phyloP scores from a whole-genome alignment of 2,888 invertebrate genomes.

The Himalopsyche japonica region DNA sequence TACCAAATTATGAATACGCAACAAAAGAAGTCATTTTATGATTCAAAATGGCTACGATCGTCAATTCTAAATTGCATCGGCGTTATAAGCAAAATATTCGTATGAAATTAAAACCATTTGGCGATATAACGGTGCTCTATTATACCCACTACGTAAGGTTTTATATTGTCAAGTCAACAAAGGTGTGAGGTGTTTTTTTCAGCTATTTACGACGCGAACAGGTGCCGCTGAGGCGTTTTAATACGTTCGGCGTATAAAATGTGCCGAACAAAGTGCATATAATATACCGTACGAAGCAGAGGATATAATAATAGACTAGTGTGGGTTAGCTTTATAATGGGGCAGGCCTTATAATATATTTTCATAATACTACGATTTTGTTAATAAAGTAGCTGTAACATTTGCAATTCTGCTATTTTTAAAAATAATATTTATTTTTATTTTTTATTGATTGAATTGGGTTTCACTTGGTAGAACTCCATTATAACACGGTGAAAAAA shows the following conservation, averaged over 20 bases:
- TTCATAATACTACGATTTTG: not conserved
- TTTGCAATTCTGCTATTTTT: not conserved
- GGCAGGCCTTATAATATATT: not conserved
- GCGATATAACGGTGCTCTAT: not conserved
- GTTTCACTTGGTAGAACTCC: no score
- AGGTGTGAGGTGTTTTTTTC: not conserved
- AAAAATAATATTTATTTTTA: not conserved
- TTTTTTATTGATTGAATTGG: no score
- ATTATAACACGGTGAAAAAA: no score
- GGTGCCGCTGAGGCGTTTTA: not conserved
- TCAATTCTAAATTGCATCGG: no score
- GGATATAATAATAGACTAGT: not conserved
- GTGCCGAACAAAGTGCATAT: not conserved
- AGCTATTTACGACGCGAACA: not conserved
- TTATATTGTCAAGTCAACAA: not conserved
- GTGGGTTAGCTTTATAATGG: not conserved
- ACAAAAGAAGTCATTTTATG: no score
- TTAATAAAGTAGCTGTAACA: not conserved
- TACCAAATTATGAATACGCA: no score
- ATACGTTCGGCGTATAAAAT: not conserved
- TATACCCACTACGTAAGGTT: not conserved
- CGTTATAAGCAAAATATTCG: no score
- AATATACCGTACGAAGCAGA: not conserved
- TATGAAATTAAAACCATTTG: no score
- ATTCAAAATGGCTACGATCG: no score